phyloP scores from a whole-genome alignment of 1,140 invertebrate species.

The Himalopsyche phryganea region DNA sequence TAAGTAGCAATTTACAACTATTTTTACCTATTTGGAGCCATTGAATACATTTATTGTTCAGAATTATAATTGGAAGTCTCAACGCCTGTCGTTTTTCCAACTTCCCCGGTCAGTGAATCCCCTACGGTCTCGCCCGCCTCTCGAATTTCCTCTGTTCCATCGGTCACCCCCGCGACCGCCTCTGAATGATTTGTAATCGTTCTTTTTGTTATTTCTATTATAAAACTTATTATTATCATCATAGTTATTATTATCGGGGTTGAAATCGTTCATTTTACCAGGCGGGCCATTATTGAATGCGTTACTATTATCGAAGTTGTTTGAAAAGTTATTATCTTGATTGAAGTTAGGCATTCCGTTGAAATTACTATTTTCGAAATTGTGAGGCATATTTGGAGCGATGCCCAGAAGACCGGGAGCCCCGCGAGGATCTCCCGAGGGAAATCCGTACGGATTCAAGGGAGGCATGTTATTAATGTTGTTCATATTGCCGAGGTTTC shows the following conservation, averaged over 20 bases:
- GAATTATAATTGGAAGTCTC: slow-evolving; percentile 33
- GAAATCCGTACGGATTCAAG: slow-evolving; percentile 43
- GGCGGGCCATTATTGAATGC: slow-evolving; percentile 12
- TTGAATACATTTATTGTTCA: not conserved
- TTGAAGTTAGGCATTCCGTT: slow-evolving; percentile 36
- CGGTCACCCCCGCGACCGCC: slow-evolving; percentile 46
- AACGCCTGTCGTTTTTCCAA: slow-evolving; percentile 51
- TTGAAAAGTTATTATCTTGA: slow-evolving; percentile 26
- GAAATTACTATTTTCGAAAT: slow-evolving; percentile 42
- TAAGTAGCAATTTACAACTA: slow-evolving; percentile 7
- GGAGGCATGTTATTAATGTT: slow-evolving; percentile 42
- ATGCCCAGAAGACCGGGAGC: slow-evolving; percentile 48
- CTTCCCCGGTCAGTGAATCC: slow-evolving; percentile 48
- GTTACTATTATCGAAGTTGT: slow-evolving; percentile 23
- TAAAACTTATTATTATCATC: slow-evolving; percentile 43
- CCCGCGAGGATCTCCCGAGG: slow-evolving; percentile 39
- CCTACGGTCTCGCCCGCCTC: slow-evolving; percentile 42
- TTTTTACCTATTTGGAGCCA: slow-evolving; percentile 7
- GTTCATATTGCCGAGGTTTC: slow-evolving; percentile 41
- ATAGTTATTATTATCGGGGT: slow-evolving; percentile 46
- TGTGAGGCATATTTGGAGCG: slow-evolving; percentile 49
- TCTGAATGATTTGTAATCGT: slow-evolving; percentile 39
- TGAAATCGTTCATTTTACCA: slow-evolving; percentile 44
- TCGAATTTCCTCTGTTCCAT: slow-evolving; percentile 38
- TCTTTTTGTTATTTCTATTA: slow-evolving; percentile 44